Base-by-base conservation (phyloP, 2,888 invertebrate genomes). In the Incurvaria masculella region DNA sequence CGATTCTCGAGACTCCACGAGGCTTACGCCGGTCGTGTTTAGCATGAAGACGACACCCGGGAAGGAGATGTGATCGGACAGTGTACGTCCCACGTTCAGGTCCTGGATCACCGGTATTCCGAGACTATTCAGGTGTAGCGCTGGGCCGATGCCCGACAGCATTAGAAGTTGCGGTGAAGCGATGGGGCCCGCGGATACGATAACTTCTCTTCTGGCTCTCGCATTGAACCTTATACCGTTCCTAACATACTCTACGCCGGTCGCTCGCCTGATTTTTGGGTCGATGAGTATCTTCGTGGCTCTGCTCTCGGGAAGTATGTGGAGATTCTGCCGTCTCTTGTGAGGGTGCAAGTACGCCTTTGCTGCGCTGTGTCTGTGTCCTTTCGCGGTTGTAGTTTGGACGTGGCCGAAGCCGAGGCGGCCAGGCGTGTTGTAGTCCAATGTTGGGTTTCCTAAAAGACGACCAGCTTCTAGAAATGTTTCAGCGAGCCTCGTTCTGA, bases 371-470 rank as follows among this genome's bases (percentile, higher is more conserved):
- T 63, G 61, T 39, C 88, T 69, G 2, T 68, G 66, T 1, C 85
- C 85, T 17, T 66, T 61, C 43, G 63, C 63, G 5, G 75, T 68
- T 0, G 79, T 85, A 0, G 71, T 70, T 57, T 75, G 74, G 44
- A 74, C 69, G 50, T 68, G 68, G 54, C 63, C 76, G 56, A 85
- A 81, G 19, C 87, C 88, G 20, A 83, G 5, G 60, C 56, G 84
- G 14, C 75, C 68, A 0, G 82, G 83, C 54, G 84, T 85, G 63
- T 90, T 89, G 63, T 89, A 87, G 62, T 91, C 89, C 4, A 84
- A 81, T 55, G 81, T 70, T 2, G 81, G 79, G 51, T 86, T 79
- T 0, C 89, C 90, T 45, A 82, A 68, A 54, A 86, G 72, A 50
- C 76, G 66, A 1, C 83, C 85, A 0, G 86, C 84, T 41, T 85